A percentile compares a stretch with the other conserved stretches of the same genome.
These are phyloP conservation scores for Sympetrum striolatum DNA, from an alignment of 2,888 invertebrate species.

Conservation along the genomic window DNA sequence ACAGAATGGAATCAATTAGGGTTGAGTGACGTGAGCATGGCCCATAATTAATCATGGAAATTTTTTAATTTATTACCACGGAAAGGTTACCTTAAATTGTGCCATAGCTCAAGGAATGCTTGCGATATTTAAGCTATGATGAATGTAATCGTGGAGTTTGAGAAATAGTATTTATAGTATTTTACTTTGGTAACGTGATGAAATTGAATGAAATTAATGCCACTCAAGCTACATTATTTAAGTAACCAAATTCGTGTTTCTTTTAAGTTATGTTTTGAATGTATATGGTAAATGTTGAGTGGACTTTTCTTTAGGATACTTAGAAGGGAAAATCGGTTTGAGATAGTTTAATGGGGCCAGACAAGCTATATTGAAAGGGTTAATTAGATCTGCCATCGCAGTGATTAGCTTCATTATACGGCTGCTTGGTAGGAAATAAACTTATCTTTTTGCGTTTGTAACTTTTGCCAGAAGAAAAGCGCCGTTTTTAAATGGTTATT, in stretches of 20 bases:
- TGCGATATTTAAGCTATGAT: not conserved
- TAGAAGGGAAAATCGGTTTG: constrained; percentile 25
- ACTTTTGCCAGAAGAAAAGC: constrained; percentile 17
- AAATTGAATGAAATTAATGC: not conserved
- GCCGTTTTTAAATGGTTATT: constrained; percentile 16
- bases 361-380: constrained; percentile 7
- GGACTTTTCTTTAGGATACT: constrained; percentile 11
- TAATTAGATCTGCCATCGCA: constrained; percentile 19
- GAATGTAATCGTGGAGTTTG: not conserved
- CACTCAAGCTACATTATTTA: not conserved
- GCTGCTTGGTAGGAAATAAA: not conserved
- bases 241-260: not conserved
- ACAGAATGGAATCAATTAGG: not conserved
- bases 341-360: constrained; percentile 36
- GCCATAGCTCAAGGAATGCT: constrained; percentile 33
- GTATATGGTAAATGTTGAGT: not conserved
- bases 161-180: not conserved
- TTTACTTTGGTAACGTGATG: not conserved
- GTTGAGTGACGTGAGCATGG: constrained; percentile 9
- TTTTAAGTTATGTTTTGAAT: constrained; percentile 22
- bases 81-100: constrained; percentile 36
- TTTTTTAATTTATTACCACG: constrained; percentile 19
- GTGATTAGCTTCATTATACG: not conserved
- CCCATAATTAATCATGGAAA: constrained; percentile 11
- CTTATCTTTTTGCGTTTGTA: constrained; percentile 25